These are phyloP conservation scores for Danionella dracula DNA, from an alignment of 2,797 vertebrate species.

Conservation along the genomic window DNA sequence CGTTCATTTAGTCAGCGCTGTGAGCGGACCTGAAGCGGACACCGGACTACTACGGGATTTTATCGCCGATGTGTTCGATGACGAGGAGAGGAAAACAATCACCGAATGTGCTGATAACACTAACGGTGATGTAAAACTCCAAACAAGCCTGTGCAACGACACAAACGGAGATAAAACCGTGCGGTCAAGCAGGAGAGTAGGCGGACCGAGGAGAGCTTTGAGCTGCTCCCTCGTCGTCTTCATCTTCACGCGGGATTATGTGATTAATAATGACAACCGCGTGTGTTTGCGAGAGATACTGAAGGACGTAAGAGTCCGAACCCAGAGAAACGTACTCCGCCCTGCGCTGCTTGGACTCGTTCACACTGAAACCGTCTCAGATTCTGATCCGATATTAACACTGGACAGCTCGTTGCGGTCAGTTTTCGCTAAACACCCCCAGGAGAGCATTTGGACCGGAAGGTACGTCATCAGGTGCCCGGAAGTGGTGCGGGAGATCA, in stretches of 20 bases:
- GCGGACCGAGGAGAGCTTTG: slow-evolving; percentile 53
- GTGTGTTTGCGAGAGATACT: slow-evolving; percentile 62
- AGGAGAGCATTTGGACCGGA: slow-evolving; percentile 67
- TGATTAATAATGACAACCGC: slow-evolving; percentile 39
- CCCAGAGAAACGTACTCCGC: slow-evolving; percentile 42
- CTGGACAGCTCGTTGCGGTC: slow-evolving; percentile 61
- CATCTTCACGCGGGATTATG: slow-evolving; percentile 62
- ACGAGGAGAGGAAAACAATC: not conserved
- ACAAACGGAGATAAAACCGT: slow-evolving; percentile 30
- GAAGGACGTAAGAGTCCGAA: slow-evolving; percentile 65
- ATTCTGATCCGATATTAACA: slow-evolving; percentile 46
- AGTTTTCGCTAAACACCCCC: slow-evolving; percentile 61
- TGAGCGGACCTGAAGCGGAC: slow-evolving; percentile 30
- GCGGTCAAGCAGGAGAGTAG: slow-evolving; percentile 24
- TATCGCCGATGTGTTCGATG: slow-evolving; percentile 58
- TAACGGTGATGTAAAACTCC: not conserved
- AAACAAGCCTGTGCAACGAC: not conserved
- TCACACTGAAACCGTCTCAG: slow-evolving; percentile 43
- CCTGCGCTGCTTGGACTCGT: slow-evolving; percentile 71
- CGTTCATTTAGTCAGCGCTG: slow-evolving; percentile 64
- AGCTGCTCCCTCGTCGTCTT: slow-evolving; percentile 63
- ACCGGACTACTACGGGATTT: slow-evolving; percentile 59
- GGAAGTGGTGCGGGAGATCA: slow-evolving; percentile 54
- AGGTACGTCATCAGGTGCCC: slow-evolving; percentile 56
- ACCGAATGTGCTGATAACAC: not conserved